Evolutionary conservation across 23 tunicate genomes (phyloP), one percentile per base, ranked within the genome.

Genomic region (Botrylloides violaceus): DNA sequence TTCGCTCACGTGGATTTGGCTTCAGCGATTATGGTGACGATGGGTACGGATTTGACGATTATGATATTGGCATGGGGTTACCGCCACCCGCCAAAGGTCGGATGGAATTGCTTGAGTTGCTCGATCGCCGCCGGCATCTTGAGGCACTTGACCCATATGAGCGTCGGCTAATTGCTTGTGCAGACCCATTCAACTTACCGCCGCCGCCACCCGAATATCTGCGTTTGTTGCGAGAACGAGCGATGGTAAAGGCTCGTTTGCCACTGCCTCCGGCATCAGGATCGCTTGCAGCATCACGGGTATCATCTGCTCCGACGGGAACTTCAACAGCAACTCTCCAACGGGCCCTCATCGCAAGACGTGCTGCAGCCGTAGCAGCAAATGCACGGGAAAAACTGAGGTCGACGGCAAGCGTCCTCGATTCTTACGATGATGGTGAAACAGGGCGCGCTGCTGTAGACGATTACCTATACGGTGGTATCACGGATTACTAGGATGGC

Each of bases 131-230:
- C 9, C 76, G 96, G 19, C 80, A 87, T n/a, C 77, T 88, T 26
- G 96, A 88, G 50, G 80, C 80, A 1, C 85, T 88, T 19, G 96
- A 88, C 36, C 88, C 87, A 4, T 88, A 88, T 73, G 96, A 88
- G 66, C 63, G 96, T 43, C 48, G 96, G 43, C 59, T 88, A 28
- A 82, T 88, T 37, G 80, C 96, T 7, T 88, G 96, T 59, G 80
- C 83, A 9, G 96, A 88, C 72, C 96, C 87, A 2, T 88, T 70
- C 77, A 88, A 88, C 34, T 72, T 88, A 20, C 96, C 96, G 37
- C 96, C 88, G 4, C 96, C 96, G 22, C 96, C 96, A 12, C 96
- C 96, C n/a, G 96, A 88, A 36, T 88, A 77, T 59, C 53, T 88
- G 49, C 82, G 88, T 49, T 48, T 88, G 32, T 39, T 88, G 3